These are phyloP conservation scores for Corythornis madagascariensis DNA, from an alignment of 2,113 vertebrate genomes.

Conservation along the genomic window DNA sequence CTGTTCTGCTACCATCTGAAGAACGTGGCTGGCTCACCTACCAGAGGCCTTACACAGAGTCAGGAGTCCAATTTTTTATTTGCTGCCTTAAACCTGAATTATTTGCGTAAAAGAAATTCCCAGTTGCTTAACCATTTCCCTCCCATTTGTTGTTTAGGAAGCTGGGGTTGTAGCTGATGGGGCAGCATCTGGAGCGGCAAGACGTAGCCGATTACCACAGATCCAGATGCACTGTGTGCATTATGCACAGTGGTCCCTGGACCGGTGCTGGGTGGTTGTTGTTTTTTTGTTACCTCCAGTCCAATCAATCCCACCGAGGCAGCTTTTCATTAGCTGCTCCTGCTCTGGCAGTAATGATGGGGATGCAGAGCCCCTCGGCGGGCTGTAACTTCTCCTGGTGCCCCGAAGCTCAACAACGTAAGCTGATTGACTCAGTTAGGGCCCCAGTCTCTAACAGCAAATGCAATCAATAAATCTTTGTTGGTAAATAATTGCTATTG, in stretches of 20 bases:
- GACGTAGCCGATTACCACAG: neutral
- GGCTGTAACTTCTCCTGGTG: constrained; percentile 22
- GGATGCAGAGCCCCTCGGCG: constrained; percentile 12
- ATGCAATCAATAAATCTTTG: constrained; percentile 84
- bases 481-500: constrained; percentile 89
- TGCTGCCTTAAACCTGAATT: neutral
- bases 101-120: rapidly evolving
- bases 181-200: neutral
- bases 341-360: neutral
- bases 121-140: neutral
- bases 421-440: constrained; percentile 71
- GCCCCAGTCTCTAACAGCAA: constrained; percentile 70
- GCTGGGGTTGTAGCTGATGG: neutral
- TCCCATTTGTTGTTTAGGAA: neutral
- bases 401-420: constrained; percentile 47
- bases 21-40: neutral
- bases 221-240: neutral
- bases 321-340: constrained; percentile 11
- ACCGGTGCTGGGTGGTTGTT: neutral
- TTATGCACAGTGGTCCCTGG: neutral
- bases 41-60: neutral
- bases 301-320: neutral
- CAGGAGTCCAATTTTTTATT: neutral
- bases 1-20: neutral
- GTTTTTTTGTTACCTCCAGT: neutral